Evolutionary conservation across 2,888 invertebrate species (phyloP), one percentile per base, ranked within the genome.

Genomic region (Urechis unicinctus): DNA sequence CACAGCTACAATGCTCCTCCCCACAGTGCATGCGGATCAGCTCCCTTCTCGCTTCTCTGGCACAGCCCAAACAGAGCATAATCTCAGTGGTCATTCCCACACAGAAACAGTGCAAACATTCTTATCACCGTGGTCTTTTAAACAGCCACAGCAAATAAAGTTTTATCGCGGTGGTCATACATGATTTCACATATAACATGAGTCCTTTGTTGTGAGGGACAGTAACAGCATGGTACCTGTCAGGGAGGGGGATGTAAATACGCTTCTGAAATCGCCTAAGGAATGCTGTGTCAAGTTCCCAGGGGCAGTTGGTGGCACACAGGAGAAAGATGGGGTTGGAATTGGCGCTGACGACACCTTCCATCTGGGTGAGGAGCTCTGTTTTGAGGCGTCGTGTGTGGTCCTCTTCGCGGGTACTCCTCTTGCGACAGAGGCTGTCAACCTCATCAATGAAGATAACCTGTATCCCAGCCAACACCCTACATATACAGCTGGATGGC

Each of bases 251-350:
- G 36, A 84, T 77, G 67, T 81, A 83, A 29, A 84, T 78, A 17
- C 81, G 74, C 65, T 80, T 81, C 66, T 84, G 82, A 62, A 84
- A 83, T 45, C 84, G 73, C 52, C 84, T 66, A 53, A 83, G 65
- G 62, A 84, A 83, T 1, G 84, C 84, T 0, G 80, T 69, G 64
- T 84, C 84, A 28, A 84, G 71, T 58, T 84, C 84, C 84, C 84
- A 84, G 0, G 84, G 84, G 64, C 83, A 83, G 69, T 84, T 84
- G 2, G 84, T 84, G 21, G 83, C 83, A 64, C 82, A 81, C 26
- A 84, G 71, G 21, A 84, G 66, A 59, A 82, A 74, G 59, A 79
- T 67, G 36, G 70, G 68, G 9, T 50, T 21, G 1, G 36, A 5
- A 26, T 25, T n/a, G n/a, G 42, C 13, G 26, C 5, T 51, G 53